Evolutionary conservation across 37 sponge, comb jelly and placozoan species (phyloP).

Genomic region (Cliona cf. orientalis): DNA sequence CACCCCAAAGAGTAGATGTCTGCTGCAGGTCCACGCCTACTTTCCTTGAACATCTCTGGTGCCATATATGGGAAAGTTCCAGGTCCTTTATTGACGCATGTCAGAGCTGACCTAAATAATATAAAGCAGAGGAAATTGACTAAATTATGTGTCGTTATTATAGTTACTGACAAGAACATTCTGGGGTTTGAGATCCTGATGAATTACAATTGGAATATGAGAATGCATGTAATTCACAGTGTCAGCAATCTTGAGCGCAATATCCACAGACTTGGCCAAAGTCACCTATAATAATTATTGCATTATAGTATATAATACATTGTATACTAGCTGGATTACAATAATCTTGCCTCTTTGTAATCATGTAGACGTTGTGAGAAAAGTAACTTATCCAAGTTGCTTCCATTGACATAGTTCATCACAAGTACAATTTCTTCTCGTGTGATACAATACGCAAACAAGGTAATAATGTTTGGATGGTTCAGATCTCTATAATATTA

Average conservation of each 20-base stretch:
- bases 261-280: neutral
- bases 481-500: neutral
- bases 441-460: neutral
- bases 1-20: slow-evolving; percentile 35
- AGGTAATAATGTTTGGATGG: slow-evolving; percentile 7
- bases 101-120: no score
- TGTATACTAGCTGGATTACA: slow-evolving; percentile 5
- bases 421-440: slow-evolving; percentile 28
- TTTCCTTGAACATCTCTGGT: slow-evolving; percentile 32
- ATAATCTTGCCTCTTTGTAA: slow-evolving; percentile 6
- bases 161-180: slow-evolving; percentile 61
- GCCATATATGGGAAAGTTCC: slow-evolving; percentile 47
- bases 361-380: slow-evolving; percentile 9
- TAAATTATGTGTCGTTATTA: neutral
- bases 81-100: no score
- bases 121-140: no score
- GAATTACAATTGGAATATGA: slow-evolving; percentile 44
- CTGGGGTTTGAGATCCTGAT: slow-evolving; percentile 53
- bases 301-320: no score
- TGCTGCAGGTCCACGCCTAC: neutral
- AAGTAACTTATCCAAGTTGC: slow-evolving; percentile 24
- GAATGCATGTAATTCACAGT: slow-evolving; percentile 47
- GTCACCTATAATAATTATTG: slow-evolving; percentile 28
- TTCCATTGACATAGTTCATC: slow-evolving; percentile 36
- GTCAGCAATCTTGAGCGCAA: slow-evolving; percentile 29